Percentiles rank a stretch among this genome's conserved stretches.
phyloP scores from a whole-genome alignment of 2,888 invertebrate genomes.

The Sarcophaga subvicina region DNA sequence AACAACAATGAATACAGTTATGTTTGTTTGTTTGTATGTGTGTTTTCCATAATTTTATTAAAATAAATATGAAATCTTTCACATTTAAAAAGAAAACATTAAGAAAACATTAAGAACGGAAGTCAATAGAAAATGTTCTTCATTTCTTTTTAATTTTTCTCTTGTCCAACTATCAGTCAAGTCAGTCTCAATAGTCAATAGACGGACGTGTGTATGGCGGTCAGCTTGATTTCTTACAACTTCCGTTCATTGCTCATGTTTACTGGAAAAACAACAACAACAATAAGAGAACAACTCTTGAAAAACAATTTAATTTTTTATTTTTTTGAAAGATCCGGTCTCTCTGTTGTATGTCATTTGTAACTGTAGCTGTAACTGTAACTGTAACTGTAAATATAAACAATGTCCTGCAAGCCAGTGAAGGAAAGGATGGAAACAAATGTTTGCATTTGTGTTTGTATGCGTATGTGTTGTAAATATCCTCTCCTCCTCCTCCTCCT shows the following conservation, averaged over 20 bases:
- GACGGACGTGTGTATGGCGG: neutral
- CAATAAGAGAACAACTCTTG: neutral
- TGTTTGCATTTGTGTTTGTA: constrained; percentile 61
- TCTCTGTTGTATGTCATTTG: constrained; percentile 47
- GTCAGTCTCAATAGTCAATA: neutral
- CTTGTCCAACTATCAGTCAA: neutral
- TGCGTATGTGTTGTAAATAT: neutral
- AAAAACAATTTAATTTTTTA: neutral
- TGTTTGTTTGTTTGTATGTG: no score
- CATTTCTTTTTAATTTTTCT: neutral
- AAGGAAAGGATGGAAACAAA: neutral
- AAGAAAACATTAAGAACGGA: neutral
- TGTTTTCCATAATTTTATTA: no score
- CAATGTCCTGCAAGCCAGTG: no score
- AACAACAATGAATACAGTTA: no score
- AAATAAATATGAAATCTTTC: no score
- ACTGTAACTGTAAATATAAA: no score
- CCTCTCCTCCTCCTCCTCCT: constrained; percentile 62
- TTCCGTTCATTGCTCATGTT: constrained; percentile 47
- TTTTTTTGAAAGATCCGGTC: constrained; percentile 56
- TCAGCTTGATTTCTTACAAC: constrained; percentile 42
- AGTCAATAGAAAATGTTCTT: neutral
- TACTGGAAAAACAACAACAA: neutral
- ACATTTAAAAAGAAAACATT: neutral
- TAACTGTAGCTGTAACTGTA: neutral